Evolutionary conservation across 1,140 invertebrate species (phyloP), one percentile per base, ranked within the genome.

Genomic region (Fopius arisanus): DNA sequence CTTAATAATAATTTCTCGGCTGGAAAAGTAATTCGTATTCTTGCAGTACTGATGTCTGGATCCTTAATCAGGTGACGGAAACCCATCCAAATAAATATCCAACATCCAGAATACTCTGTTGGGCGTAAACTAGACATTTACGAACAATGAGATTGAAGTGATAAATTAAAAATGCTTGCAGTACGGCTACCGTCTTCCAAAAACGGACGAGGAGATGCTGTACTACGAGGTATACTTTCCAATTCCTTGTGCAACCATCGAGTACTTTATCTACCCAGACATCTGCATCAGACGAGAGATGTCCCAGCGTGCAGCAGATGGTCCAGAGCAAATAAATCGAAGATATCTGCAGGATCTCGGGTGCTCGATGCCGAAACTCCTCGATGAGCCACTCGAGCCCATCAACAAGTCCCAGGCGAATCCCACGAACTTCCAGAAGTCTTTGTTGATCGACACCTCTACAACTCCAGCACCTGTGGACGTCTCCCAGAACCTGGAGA

Each of bases 151-250:
- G n/a, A n/a, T n/a, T n/a, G n/a, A n/a, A n/a, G n/a, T n/a, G n/a
- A n/a, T 43, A 68, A 68, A 41, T 68, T n/a, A 1, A 10, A 41
- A 43, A 43, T 6, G 1, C n/a, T 63, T 6, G 67, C 28, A 87
- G 86, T 82, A 87, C 72, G 84, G 85, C 9, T 87, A 86, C 72
- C 72, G 78, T 19, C 71, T 87, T 16, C 85, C 86, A 31, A 80
- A 85, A 67, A 75, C 63, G 19, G 74, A 79, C 14, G 33, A 77
- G 7, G 79, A 68, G 26, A 71, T 83, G 23, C 72, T 82, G 23
- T 87, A 81, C 74, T 83, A 79, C 54, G 70, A 80, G 67, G 70
- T 84, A 19, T 68, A 78, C 33, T 84, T 84, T 66, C 65, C 75
- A 4, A 65, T 75, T 12, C 40, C 29, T 14, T 16, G 14, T 2